Base-by-base conservation (phyloP, 2,888 invertebrate genomes). In the Drosophila koepferae region DNA sequence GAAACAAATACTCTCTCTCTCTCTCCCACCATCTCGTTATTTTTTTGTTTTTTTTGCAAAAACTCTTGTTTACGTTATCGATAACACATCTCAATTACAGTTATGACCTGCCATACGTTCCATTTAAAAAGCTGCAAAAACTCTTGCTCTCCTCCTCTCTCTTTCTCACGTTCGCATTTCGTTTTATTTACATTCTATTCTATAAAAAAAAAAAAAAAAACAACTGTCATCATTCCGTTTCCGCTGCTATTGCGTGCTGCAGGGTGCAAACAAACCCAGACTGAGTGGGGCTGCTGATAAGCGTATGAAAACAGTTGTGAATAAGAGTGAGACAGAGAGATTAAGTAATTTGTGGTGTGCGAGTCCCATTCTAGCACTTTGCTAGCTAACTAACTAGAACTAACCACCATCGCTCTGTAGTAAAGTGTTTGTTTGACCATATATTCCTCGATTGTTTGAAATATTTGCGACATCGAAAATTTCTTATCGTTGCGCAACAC, bases 381-480 rank as follows among this genome's bases (percentile, higher is more conserved):
- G n/a, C n/a, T 41, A 36, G 8, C 16, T 6, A 41, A 41, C 18
- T 14, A 58, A 16, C 16, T 40, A 67, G 34, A 40, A 93, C 93
- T 89, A 91, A 97, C 97, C 96, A 96, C 94, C 85, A 94, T 92
- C 20, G 94, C 95, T 18, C 94, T 94, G 81, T 95, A 94, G 93
- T 96, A 96, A 81, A 96, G 91, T 78, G 95, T 94, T 62, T 96
- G 95, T 79, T 95, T 94, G 60, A 95, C 94, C 91, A 96, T 94
- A 67, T 95, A 91, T 49, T 95, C 94, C 79, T 95, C 94, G 44
- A 97, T 94, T 70, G 94, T 94, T 59, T 94, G 92, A 74, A 96
- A 94, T 5, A 95, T 94, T 48, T 93, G 93, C 16, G 94, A 95
- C 95, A 82, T 93, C 71, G 91, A 94, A 92, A 86, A 92, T 61